phyloP scores from a whole-genome alignment of 2,113 vertebrate genomes.

The Chaetops frenatus region DNA sequence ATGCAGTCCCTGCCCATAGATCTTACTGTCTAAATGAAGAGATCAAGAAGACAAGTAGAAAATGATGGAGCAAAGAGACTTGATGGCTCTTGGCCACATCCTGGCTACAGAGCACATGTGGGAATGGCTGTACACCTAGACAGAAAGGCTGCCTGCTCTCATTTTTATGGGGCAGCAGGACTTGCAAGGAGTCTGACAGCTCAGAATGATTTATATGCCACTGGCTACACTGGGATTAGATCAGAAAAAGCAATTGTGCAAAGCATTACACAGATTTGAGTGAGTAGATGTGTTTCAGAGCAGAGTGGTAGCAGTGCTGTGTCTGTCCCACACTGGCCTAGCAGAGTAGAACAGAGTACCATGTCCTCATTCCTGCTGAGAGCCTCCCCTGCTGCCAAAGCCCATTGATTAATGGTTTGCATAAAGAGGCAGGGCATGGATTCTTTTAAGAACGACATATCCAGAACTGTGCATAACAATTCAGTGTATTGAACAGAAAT shows the following conservation, averaged over 20 bases:
- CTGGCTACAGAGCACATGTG: not conserved
- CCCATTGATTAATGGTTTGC: not conserved
- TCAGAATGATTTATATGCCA: not conserved
- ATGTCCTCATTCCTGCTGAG: not conserved
- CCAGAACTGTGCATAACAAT: not conserved
- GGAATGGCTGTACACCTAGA: not conserved
- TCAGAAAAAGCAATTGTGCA: not conserved
- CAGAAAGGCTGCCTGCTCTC: not conserved
- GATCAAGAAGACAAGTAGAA: conserved; percentile 1
- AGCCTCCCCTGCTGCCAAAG: not conserved
- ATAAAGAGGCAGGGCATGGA: not conserved
- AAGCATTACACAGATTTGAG: not conserved
- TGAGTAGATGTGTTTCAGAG: not conserved
- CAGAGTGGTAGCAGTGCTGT: not conserved
- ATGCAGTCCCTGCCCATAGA: not conserved
- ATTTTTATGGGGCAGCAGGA: not conserved
- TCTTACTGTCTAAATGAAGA: conserved; percentile 30
- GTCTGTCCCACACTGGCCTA: not conserved
- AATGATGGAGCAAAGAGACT: not conserved
- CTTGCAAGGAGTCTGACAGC: not conserved
- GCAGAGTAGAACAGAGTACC: not conserved
- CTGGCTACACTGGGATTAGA: not conserved
- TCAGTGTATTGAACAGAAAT: not conserved
- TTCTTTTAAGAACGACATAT: not conserved
- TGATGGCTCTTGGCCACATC: not conserved